Evolutionary conservation across 2,888 invertebrate genomes (phyloP).

Genomic region (Prenolepis imparis): DNA sequence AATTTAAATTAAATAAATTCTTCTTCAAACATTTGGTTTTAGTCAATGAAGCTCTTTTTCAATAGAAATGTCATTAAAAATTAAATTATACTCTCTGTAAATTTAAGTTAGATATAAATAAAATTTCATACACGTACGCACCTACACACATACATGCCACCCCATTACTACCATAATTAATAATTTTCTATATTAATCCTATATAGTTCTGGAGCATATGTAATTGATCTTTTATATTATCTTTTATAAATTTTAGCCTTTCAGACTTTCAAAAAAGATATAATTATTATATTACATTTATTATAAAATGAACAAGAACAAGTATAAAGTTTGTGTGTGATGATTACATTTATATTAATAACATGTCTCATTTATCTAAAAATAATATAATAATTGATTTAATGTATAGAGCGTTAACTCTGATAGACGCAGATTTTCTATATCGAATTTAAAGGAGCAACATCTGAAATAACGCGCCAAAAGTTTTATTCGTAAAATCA

Average conservation of each 20-base stretch:
- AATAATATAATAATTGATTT: neutral
- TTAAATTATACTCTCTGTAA: neutral
- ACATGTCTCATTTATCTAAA: neutral
- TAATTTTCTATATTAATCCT: conserved; percentile 9
- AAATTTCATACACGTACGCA: neutral
- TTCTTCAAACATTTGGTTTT: neutral
- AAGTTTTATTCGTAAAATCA: neutral
- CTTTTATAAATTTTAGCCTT: neutral
- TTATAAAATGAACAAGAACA: neutral
- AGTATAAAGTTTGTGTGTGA: neutral
- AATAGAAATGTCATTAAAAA: neutral
- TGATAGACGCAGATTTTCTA: neutral
- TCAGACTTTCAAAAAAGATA: neutral
- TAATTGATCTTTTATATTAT: neutral
- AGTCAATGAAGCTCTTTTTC: neutral
- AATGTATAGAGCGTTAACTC: neutral
- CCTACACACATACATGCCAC: no score
- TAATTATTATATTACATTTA: neutral
- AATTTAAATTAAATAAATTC: conserved; percentile 10
- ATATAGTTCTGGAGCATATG: neutral
- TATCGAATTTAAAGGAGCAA: neutral
- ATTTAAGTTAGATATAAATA: neutral
- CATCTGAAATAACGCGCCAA: neutral
- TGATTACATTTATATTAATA: neutral
- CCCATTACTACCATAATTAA: conserved; percentile 1